Conservation (phyloP, 2,888 invertebrate genomes). For the Noctua pronuba region DNA sequence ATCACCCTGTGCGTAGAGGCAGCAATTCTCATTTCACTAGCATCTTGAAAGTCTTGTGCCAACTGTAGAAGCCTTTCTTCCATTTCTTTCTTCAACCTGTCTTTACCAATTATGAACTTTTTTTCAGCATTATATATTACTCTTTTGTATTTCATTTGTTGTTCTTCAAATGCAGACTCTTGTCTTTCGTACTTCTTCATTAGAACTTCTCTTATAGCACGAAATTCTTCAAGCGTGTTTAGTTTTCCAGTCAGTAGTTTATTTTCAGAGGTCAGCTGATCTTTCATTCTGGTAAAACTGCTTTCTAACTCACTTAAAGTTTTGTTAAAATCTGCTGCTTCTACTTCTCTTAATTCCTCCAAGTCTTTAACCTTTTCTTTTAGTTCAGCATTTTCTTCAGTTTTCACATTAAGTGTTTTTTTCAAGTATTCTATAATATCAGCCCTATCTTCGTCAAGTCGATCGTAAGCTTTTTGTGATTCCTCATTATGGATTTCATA, state of each 20-base stretch:
- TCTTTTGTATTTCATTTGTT: slow-evolving; percentile 94
- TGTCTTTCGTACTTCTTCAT: slow-evolving; percentile 95
- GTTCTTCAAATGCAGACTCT: slow-evolving; percentile 93
- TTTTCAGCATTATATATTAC: slow-evolving; percentile 94
- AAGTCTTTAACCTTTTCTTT: slow-evolving; percentile 94
- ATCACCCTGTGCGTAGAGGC: slow-evolving; percentile 97
- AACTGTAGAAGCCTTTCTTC: slow-evolving; percentile 94
- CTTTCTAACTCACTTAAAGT: slow-evolving; percentile 92
- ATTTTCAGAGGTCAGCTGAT: slow-evolving; percentile 96
- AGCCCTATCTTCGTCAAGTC: slow-evolving; percentile 94
- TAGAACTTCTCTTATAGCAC: slow-evolving; percentile 95
- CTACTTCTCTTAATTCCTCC: slow-evolving; percentile 92
- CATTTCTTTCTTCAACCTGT: slow-evolving; percentile 96
- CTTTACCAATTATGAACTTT: slow-evolving; percentile 94
- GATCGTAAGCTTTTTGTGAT: slow-evolving; percentile 91
- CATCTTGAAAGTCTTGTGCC: slow-evolving; percentile 95
- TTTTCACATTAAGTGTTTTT: slow-evolving; percentile 93
- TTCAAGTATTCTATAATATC: slow-evolving; percentile 96
- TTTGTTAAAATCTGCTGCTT: slow-evolving; percentile 91
- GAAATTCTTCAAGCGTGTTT: slow-evolving; percentile 97
- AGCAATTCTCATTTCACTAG: slow-evolving; percentile 96
- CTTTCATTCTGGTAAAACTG: slow-evolving; percentile 94
- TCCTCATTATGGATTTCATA: slow-evolving; percentile 93
- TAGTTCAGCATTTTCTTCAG: slow-evolving; percentile 91
- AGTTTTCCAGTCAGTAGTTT: slow-evolving; percentile 96